Conservation (phyloP, 2,113 vertebrate genomes). For the Myrmecobius fasciatus region DNA sequence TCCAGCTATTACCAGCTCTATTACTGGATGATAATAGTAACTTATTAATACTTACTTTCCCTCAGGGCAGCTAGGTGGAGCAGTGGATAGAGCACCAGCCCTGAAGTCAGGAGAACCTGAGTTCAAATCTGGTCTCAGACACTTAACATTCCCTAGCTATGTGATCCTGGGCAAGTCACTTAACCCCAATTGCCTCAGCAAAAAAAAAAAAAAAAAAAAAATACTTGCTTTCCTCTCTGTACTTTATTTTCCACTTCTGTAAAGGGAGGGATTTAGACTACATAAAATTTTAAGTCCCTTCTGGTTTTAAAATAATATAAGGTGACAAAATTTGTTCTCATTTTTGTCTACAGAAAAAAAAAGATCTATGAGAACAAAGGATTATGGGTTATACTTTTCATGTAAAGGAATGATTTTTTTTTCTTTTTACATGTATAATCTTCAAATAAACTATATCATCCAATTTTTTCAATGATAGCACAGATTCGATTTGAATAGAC, state of each 20-base stretch:
- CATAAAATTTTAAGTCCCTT: neutral
- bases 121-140: no score
- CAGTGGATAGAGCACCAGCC: no score
- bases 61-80: no score
- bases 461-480: neutral
- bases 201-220: no score
- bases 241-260: neutral
- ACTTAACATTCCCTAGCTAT: no score
- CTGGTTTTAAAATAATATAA: neutral
- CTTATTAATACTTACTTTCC: neutral
- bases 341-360: neutral
- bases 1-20: neutral
- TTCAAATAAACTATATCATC: neutral
- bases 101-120: no score
- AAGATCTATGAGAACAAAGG: neutral
- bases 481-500: neutral
- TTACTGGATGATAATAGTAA: no score
- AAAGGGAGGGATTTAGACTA: neutral
- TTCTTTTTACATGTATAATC: neutral
- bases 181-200: no score
- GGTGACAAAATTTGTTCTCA: neutral
- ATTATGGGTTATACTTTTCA: neutral
- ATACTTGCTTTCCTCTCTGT: neutral
- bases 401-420: neutral
- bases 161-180: no score